Evolutionary conservation across 2,888 invertebrate genomes (phyloP), one percentile per base, ranked within the genome.

Genomic region (Eilema depressum): DNA sequence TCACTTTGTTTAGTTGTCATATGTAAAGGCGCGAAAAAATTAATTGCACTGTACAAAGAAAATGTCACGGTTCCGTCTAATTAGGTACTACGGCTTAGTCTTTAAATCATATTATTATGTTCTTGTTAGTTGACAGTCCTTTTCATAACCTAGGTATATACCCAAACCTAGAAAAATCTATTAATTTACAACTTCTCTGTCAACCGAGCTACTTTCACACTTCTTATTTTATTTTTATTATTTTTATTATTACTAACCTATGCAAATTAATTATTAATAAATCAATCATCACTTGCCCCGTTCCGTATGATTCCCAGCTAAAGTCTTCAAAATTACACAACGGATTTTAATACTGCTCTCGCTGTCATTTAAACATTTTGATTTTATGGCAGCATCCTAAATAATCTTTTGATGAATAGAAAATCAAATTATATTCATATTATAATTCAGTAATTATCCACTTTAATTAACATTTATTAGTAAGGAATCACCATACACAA

Each of bases 401-500:
- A 5, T 20, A 5, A 47, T 5, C 47, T 47, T 47, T 20, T 47
- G 7, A 20, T 0, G 7, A 20, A 47, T 20, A 20, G 20, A 47
- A 47, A 47, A 41, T 41, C 17, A 41, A 17, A 41, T 17, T 37
- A 2, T 1, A 12, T 1, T 3, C 37, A 47, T 47, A 20, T 20
- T 47, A 53, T n/a, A 53, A n/a, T 53, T n/a, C n/a, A n/a, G 53
- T 53, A 53, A 62, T 33, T 61, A 61, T 12, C n/a, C 17, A 62
- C 33, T 2, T 14, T 33, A 33, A n/a, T 23, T 37, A 23, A 17
- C 12, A 37, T 10, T 23, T 10, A 25, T 63, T 25, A 47, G n/a
- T 63, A 63, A 17, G 37, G n/a, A 47, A 47, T 61, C 65, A 25
- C 41, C 26, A 62, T 61, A 37, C 23, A 57, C n/a, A 62, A 61